Evolutionary conservation across 1,140 invertebrate species (phyloP), one percentile per base, ranked within the genome.

Genomic region (Drosophila insularis): DNA sequence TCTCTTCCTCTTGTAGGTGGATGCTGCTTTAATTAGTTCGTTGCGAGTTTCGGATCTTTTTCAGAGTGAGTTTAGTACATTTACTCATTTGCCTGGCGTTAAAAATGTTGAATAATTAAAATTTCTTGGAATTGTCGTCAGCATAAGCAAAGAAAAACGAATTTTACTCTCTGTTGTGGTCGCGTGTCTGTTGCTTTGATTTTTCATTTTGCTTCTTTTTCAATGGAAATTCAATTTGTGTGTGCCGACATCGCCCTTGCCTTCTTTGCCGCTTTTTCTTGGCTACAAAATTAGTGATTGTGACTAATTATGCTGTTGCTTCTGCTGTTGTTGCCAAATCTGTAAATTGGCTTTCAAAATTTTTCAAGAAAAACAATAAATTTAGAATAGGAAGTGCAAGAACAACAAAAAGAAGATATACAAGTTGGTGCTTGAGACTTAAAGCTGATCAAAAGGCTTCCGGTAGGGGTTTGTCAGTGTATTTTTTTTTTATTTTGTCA

Each of bases 91-190:
- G 68, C 82, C 68, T 82, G 82, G 82, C 82, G 82, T 87, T 89
- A 87, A 89, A 89, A 89, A 87, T 87, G 80, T 87, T 87, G 84
- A 87, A 87, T 87, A 87, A 89, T 87, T 89, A 81, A 89, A 87
- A 87, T 84, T 87, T 87, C 84, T 74, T 53, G 56, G 84, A 87
- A 87, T 80, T 87, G 71, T 89, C 68, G 75, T 87, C 73, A 54
- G 37, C 71, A 56, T 37, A 65, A 68, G 74, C 54, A 63, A 78
- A 79, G 75, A 8, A 50, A 50, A 50, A 50, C 43, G 19, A 21
- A 50, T 2, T 21, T 50, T 54, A 74, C 74, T 21, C 17, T 50
- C 7, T 46, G 10, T 63, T 82, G 69, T 82, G 71, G 82, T 87
- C 82, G 84, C 84, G 79, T 87, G 82, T 55, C 79, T 65, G 50